Conservation (phyloP, 2,797 vertebrate species). For the Poliocrania exsul region DNA sequence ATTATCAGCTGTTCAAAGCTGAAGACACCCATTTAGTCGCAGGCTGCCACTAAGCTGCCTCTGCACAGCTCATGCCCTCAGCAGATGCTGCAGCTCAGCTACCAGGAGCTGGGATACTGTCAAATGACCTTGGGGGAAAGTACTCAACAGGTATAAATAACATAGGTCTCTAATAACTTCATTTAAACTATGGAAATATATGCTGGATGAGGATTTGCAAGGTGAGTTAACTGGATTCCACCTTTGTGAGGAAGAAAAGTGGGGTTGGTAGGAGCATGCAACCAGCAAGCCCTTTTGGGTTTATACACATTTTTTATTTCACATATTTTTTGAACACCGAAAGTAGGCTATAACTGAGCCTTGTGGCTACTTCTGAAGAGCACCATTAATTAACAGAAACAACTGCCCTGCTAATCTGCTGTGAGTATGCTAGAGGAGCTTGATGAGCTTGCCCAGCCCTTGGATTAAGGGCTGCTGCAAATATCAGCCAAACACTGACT, state of each 20-base stretch:
- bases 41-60: accelerated
- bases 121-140: background rate
- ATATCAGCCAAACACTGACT: background rate
- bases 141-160: background rate
- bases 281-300: background rate
- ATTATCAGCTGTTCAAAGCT: background rate
- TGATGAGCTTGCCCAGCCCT: background rate
- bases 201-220: background rate
- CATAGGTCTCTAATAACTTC: background rate
- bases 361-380: background rate
- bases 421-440: background rate
- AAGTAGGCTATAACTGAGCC: background rate
- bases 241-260: background rate
- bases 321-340: background rate
- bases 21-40: background rate
- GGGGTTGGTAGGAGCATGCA: background rate
- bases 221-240: background rate
- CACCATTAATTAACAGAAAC: background rate
- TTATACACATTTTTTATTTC: background rate
- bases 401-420: background rate
- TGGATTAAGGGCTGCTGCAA: background rate
- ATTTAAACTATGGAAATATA: background rate
- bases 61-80: background rate
- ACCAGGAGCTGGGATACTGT: background rate
- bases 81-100: background rate